Evolutionary conservation across 2,113 vertebrate genomes (phyloP).

Genomic region (Pterophyllum scalare): DNA sequence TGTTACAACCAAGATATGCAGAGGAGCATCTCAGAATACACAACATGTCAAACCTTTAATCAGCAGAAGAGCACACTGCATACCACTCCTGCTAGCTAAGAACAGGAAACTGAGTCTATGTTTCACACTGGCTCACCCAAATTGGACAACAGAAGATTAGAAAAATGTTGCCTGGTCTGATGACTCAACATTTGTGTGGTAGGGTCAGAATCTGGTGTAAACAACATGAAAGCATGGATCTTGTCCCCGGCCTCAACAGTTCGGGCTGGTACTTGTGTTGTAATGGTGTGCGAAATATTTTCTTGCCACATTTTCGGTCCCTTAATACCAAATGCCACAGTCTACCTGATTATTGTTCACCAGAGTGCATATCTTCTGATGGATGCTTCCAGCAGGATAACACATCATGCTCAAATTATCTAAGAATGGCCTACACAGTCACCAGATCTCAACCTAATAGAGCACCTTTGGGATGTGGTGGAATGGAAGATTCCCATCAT

Average conservation of each 20-base stretch:
- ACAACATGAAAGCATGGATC: background rate
- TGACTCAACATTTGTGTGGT: background rate
- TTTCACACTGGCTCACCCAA: background rate
- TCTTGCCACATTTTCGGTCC: background rate
- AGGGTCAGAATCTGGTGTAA: background rate
- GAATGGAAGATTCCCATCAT: background rate
- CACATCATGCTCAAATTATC: no score
- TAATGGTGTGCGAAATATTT: background rate
- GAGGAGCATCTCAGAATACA: background rate
- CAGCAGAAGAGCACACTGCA: background rate
- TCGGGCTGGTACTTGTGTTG: background rate
- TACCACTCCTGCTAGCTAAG: background rate
- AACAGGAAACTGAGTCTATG: background rate
- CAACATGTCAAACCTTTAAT: background rate
- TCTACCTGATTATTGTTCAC: background rate
- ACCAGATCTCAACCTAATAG: background rate
- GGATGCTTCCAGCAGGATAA: no score
- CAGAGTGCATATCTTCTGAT: background rate
- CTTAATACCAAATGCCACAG: background rate
- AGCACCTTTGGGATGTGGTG: background rate
- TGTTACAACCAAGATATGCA: background rate
- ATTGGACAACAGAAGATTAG: background rate
- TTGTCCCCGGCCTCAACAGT: background rate
- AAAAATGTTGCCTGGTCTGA: background rate
- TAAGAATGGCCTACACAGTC: background rate